Evolutionary conservation across 1,140 invertebrate species (phyloP).

Genomic region (Euglossa dilemma): DNA sequence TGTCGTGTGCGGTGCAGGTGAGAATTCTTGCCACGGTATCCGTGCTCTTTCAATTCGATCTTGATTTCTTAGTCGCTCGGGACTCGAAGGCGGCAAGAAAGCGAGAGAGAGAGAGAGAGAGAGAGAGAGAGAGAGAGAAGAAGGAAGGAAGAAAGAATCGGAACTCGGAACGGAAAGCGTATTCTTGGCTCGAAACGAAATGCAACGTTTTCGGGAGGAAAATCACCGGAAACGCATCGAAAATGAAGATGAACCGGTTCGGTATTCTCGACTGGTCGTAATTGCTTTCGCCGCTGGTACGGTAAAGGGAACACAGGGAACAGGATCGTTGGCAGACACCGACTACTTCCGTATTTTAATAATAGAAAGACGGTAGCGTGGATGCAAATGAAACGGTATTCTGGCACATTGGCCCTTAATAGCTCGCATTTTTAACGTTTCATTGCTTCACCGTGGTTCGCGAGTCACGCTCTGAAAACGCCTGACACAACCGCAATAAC

Average conservation of each 20-base stretch:
- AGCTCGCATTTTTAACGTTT: conserved; percentile 44
- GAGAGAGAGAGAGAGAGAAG: too few relatives aligned
- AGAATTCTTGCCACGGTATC: too few relatives aligned
- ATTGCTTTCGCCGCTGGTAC: background rate
- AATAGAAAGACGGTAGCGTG: conserved; percentile 17
- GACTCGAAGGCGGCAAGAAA: too few relatives aligned
- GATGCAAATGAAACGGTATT: conserved; percentile 42
- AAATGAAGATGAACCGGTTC: background rate
- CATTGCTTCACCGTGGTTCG: conserved; percentile 23
- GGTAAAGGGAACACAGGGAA: background rate
- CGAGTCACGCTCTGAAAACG: conserved; percentile 31
- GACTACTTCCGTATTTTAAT: conserved; percentile 14
- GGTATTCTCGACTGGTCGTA: background rate
- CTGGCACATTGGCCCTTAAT: conserved; percentile 38
- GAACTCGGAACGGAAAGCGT: too few relatives aligned
- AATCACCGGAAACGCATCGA: background rate
- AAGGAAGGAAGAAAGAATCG: too few relatives aligned
- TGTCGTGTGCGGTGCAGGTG: too few relatives aligned
- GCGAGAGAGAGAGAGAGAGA: too few relatives aligned
- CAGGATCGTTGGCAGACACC: conserved; percentile 23
- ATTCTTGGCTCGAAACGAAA: too few relatives aligned
- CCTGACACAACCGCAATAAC: conserved; percentile 52
- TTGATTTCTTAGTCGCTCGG: too few relatives aligned
- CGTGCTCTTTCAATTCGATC: too few relatives aligned
- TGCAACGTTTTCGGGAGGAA: too few relatives aligned